phyloP scores from a whole-genome alignment of 2,888 invertebrate genomes.

The Drosophila pseudotalamancana region DNA sequence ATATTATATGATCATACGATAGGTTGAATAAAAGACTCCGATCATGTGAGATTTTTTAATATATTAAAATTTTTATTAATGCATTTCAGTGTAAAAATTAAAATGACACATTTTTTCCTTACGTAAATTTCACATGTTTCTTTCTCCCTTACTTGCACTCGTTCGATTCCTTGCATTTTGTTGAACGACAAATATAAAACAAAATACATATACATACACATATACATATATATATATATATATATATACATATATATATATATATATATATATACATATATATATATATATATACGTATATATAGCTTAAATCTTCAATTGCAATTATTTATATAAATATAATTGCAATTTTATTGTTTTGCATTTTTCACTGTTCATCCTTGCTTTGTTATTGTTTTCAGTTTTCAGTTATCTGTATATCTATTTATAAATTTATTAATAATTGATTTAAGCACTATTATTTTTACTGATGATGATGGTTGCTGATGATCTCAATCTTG shows the following conservation, averaged over 20 bases:
- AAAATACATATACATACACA: slow-evolving; percentile 58
- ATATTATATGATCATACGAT: too few species aligned
- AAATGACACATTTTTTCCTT: slow-evolving; percentile 78
- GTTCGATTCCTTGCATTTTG: slow-evolving; percentile 47
- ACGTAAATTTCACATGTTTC: slow-evolving; percentile 72
- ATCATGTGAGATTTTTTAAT: slow-evolving; percentile 43
- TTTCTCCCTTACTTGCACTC: slow-evolving; percentile 39
- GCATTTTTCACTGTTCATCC: slow-evolving; percentile 66
- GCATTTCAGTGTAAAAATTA: slow-evolving; percentile 80
- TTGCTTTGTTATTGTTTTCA: slow-evolving; percentile 63
- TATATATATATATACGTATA: slow-evolving; percentile 40
- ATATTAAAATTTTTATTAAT: slow-evolving; percentile 76
- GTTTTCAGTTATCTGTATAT: slow-evolving; percentile 55
- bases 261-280: slow-evolving; percentile 32
- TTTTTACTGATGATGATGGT: slow-evolving; percentile 25
- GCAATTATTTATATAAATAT: slow-evolving; percentile 55
- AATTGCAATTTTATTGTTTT: slow-evolving; percentile 70
- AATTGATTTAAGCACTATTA: slow-evolving; percentile 68
- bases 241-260: slow-evolving; percentile 39
- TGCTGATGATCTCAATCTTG: slow-evolving; percentile 31
- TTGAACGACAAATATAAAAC: slow-evolving; percentile 68
- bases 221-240: slow-evolving; percentile 32
- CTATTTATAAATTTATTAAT: slow-evolving; percentile 62
- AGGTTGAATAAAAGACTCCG: slow-evolving; percentile 7
- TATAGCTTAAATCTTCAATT: slow-evolving; percentile 49